Evolutionary conservation across 1,140 invertebrate species (phyloP).

Genomic region (Phymorhynchus buccinoides): DNA sequence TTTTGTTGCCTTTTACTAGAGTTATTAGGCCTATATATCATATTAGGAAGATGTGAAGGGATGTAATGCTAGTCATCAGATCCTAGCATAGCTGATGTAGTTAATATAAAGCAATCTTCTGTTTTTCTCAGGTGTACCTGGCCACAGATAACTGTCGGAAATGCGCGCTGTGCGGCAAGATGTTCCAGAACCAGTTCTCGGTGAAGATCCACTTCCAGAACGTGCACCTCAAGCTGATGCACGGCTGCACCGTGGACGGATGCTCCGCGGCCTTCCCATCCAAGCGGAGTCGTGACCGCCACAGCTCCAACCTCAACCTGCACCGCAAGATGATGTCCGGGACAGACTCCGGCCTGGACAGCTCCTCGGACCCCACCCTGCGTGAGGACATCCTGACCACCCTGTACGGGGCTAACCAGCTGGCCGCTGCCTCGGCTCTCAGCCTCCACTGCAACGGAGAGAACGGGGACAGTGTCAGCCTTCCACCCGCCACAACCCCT

Average conservation of each 20-base stretch:
- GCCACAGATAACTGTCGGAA: slow-evolving; percentile 87
- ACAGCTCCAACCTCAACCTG: slow-evolving; percentile 92
- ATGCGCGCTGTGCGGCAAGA: slow-evolving; percentile 92
- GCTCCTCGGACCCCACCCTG: slow-evolving; percentile 50
- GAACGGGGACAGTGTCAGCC: slow-evolving; percentile 51
- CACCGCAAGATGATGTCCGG: slow-evolving; percentile 77
- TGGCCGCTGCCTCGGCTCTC: slow-evolving; percentile 35
- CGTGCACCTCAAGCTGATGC: slow-evolving; percentile 95
- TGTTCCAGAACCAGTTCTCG: slow-evolving; percentile 95
- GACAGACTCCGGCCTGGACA: slow-evolving; percentile 43
- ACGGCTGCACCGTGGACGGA: slow-evolving; percentile 95
- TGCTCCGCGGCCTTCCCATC: slow-evolving; percentile 97
- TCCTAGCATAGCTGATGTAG: too few species aligned
- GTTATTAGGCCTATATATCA: too few species aligned
- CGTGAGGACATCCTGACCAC: slow-evolving; percentile 56
- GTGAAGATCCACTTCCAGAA: slow-evolving; percentile 97
- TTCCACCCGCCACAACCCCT: neutral
- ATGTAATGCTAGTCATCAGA: too few species aligned
- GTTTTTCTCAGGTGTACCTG: slow-evolving; percentile 82
- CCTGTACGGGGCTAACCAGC: slow-evolving; percentile 50
- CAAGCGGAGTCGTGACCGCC: slow-evolving; percentile 91
- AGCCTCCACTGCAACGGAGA: neutral
- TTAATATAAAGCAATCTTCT: too few species aligned
- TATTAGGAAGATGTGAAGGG: too few species aligned
- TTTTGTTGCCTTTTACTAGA: too few species aligned